These are phyloP conservation scores for Rhea pennata DNA, from an alignment of 2,113 vertebrate species.

Conservation along the genomic window DNA sequence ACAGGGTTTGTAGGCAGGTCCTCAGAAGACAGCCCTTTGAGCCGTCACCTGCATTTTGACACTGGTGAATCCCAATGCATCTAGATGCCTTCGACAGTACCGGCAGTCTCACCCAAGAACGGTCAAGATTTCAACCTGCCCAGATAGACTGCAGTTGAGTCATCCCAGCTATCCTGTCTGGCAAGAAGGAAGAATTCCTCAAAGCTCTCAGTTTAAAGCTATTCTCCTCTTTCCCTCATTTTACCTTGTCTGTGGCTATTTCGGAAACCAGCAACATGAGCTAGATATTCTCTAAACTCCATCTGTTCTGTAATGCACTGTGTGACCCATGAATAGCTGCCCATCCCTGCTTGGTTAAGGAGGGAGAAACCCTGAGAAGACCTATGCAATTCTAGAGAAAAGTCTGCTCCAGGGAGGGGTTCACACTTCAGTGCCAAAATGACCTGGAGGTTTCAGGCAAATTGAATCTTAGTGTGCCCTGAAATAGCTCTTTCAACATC, in stretches of 20 bases:
- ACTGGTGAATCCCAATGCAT: neutral
- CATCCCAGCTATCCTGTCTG: neutral
- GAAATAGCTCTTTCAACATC: neutral
- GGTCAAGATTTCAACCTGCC: slow-evolving; percentile 2
- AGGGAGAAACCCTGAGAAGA: neutral
- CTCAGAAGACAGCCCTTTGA: neutral
- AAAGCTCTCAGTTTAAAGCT: neutral
- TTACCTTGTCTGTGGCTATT: neutral
- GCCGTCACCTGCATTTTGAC: neutral
- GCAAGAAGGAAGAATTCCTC: neutral
- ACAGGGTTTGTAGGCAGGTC: neutral
- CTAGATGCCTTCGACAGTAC: neutral
- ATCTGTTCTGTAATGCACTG: neutral
- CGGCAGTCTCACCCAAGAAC: neutral
- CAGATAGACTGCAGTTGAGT: neutral
- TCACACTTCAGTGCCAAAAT: neutral
- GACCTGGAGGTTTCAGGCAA: neutral
- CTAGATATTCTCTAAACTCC: neutral
- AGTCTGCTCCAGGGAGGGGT: neutral
- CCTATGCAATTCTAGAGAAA: neutral
- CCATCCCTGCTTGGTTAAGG: neutral
- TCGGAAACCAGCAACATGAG: neutral
- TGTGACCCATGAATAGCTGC: neutral
- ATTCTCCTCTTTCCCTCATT: neutral
- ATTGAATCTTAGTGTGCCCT: neutral